Conservation (phyloP, 1,140 invertebrate genomes). For the Notospermus geniculatus region DNA sequence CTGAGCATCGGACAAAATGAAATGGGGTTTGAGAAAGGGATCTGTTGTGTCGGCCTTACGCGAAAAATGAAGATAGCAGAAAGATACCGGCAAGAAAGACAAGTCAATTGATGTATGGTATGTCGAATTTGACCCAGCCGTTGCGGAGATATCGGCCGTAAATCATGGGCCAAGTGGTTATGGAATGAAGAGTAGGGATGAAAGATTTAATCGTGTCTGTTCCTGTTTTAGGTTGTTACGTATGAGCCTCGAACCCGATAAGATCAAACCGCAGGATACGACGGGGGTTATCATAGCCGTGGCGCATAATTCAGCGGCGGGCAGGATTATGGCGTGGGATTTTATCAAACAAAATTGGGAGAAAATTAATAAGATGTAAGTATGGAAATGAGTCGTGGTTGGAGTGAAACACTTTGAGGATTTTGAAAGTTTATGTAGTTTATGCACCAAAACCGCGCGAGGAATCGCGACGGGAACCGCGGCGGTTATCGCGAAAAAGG, state of each 20-base stretch:
- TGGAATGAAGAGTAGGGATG: too few relatives aligned
- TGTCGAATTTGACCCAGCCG: background rate
- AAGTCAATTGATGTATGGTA: too few relatives aligned
- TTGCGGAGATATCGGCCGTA: background rate
- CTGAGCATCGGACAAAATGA: too few relatives aligned
- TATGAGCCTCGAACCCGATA: constrained; percentile 64
- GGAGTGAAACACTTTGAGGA: constrained; percentile 9
- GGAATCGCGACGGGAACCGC: too few relatives aligned
- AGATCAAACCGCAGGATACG: constrained; percentile 67
- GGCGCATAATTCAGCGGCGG: constrained; percentile 68
- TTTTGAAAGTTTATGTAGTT: background rate
- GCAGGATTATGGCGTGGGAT: constrained; percentile 68
- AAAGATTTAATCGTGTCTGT: constrained; percentile 16
- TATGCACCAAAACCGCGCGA: too few relatives aligned
- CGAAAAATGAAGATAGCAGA: too few relatives aligned
- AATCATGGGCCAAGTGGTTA: constrained; percentile 8
- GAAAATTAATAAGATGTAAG: constrained; percentile 58
- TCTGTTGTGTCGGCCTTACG: too few relatives aligned
- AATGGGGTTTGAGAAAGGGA: too few relatives aligned
- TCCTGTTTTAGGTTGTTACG: constrained; percentile 61
- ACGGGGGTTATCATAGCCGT: constrained; percentile 67
- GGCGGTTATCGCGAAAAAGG: too few relatives aligned
- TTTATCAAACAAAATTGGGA: constrained; percentile 73
- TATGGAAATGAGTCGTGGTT: constrained; percentile 9
- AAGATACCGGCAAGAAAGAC: too few relatives aligned